A percentile compares a stretch with the other conserved stretches of the same genome.
These are phyloP conservation scores for Drosophila nigrodunni DNA, from an alignment of 1,140 invertebrate species.

Conservation along the genomic window DNA sequence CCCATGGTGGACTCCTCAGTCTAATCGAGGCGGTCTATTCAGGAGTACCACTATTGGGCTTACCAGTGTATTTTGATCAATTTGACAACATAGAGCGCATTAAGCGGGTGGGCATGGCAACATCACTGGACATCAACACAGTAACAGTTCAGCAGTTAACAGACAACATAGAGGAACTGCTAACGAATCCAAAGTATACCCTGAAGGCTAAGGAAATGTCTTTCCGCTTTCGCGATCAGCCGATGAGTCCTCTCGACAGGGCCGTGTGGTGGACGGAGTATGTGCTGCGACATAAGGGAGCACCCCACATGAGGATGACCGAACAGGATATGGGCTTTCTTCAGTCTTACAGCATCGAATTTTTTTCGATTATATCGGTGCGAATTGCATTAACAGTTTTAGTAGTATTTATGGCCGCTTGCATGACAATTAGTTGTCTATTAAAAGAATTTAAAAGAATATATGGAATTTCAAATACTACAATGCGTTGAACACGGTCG, in stretches of 20 bases:
- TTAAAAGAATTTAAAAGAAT: background rate
- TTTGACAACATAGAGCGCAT: slow-evolving; percentile 48
- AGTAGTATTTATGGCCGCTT: slow-evolving; percentile 11
- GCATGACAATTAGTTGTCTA: background rate
- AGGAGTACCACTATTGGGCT: slow-evolving; percentile 52
- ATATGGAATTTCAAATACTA: background rate
- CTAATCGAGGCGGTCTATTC: slow-evolving; percentile 40
- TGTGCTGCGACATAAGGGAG: slow-evolving; percentile 72
- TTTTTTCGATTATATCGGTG: background rate
- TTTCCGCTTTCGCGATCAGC: slow-evolving; percentile 85
- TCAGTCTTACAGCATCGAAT: slow-evolving; percentile 46
- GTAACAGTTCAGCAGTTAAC: slow-evolving; percentile 27
- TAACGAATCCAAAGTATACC: slow-evolving; percentile 28
- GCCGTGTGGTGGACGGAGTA: slow-evolving; percentile 88
- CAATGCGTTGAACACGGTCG: no score
- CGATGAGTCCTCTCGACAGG: slow-evolving; percentile 85
- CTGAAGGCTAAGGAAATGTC: slow-evolving; percentile 80
- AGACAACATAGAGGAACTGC: slow-evolving; percentile 21
- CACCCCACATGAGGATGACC: slow-evolving; percentile 81
- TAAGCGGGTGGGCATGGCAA: slow-evolving; percentile 86
- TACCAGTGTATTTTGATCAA: slow-evolving; percentile 61
- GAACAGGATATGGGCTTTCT: slow-evolving; percentile 41
- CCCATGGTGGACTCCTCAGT: slow-evolving; percentile 54
- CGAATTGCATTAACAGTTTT: slow-evolving; percentile 32
- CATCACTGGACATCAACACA: slow-evolving; percentile 42